phyloP scores from a whole-genome alignment of 1,140 invertebrate genomes.

The Sycophila sp. region DNA sequence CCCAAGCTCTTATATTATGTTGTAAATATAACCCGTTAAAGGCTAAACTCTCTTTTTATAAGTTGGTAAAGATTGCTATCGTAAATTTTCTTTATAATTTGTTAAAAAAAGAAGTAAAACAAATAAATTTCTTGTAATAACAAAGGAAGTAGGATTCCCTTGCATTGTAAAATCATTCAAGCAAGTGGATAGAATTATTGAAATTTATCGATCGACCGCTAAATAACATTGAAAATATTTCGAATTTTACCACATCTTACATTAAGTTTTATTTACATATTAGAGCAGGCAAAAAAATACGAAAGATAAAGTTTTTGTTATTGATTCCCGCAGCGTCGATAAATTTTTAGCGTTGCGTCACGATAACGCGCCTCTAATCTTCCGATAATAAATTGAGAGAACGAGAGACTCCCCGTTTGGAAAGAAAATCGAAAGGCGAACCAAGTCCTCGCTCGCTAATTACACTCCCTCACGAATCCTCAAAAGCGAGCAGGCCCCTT shows the following conservation, averaged over 20 bases:
- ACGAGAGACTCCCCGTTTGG: too few relatives aligned
- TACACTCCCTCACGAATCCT: neutral
- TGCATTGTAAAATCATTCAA: slow-evolving; percentile 2
- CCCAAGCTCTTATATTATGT: neutral
- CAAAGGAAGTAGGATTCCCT: slow-evolving; percentile 17
- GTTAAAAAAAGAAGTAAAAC: neutral
- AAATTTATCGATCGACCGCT: slow-evolving; percentile 25
- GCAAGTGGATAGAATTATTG: slow-evolving; percentile 1
- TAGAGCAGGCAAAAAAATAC: too few relatives aligned
- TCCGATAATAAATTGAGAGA: too few relatives aligned
- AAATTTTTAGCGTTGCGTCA: too few relatives aligned
- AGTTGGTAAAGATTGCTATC: slow-evolving; percentile 10
- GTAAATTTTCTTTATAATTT: slow-evolving; percentile 5
- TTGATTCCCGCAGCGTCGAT: too few relatives aligned
- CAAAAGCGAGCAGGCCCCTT: too few relatives aligned
- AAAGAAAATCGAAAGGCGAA: too few relatives aligned
- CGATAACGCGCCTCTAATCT: too few relatives aligned
- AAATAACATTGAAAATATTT: slow-evolving; percentile 27
- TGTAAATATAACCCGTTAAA: slow-evolving; percentile 4
- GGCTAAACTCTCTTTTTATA: slow-evolving; percentile 14
- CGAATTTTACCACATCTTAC: too few relatives aligned
- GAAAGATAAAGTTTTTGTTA: too few relatives aligned
- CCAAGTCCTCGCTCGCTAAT: too few relatives aligned
- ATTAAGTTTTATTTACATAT: too few relatives aligned
- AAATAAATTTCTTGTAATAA: slow-evolving; percentile 9